These are phyloP conservation scores for Gasterosteus aculeatus DNA, from an alignment of 2,113 vertebrate species.

Conservation along the genomic window DNA sequence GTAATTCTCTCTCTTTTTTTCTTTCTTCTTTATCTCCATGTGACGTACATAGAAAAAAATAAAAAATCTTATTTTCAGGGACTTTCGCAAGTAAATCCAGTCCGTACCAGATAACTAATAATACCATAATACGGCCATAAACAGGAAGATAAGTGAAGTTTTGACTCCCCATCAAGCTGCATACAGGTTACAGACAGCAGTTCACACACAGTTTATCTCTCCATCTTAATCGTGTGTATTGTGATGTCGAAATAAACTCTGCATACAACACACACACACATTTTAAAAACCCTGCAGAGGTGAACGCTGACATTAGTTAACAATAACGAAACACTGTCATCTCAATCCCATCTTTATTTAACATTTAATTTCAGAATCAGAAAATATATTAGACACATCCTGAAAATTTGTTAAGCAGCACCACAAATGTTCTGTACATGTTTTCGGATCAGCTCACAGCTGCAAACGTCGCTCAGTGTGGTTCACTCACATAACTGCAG, in stretches of 20 bases:
- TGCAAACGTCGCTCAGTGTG: neutral
- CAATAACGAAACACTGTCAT: conserved; percentile 27
- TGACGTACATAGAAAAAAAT: neutral
- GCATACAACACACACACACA: conserved; percentile 2
- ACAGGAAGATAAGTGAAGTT: neutral
- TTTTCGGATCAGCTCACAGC: neutral
- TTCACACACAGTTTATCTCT: neutral
- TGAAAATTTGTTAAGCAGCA: conserved; percentile 32
- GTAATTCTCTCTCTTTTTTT: conserved; percentile 19
- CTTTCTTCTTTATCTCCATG: neutral
- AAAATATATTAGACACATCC: conserved; percentile 54
- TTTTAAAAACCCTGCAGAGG: neutral
- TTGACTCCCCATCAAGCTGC: neutral
- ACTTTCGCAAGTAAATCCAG: neutral
- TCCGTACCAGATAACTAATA: neutral
- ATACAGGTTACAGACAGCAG: neutral
- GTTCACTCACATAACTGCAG: neutral
- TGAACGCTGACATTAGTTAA: neutral
- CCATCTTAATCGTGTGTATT: conserved; percentile 28
- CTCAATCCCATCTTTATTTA: conserved; percentile 51
- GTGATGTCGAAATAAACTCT: conserved; percentile 43
- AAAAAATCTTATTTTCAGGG: neutral
- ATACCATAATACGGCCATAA: neutral
- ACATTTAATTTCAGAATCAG: conserved; percentile 44
- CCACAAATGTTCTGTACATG: conserved; percentile 19